phyloP scores from a whole-genome alignment of 2,113 vertebrate species.

The Scortum barcoo region DNA sequence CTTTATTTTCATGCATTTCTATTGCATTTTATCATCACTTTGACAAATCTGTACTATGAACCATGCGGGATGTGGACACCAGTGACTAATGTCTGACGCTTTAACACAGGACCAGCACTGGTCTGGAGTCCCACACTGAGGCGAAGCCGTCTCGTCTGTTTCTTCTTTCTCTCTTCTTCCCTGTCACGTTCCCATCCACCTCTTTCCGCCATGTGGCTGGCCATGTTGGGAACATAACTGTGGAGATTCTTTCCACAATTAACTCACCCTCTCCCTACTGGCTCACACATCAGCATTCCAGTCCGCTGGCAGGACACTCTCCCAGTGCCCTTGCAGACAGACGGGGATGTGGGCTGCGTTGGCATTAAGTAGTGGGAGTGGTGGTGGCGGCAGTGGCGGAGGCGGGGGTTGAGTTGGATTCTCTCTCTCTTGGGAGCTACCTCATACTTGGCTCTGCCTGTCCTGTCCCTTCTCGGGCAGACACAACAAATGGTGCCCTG shows the following conservation, averaged over 20 bases:
- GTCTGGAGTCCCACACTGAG: neutral
- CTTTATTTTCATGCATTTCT: neutral
- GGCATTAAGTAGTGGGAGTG: conserved; percentile 25
- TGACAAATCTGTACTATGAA: neutral
- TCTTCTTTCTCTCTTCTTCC: conserved; percentile 12
- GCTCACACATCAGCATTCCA: conserved; percentile 78
- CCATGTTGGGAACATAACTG: conserved; percentile 73
- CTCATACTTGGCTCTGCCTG: conserved; percentile 42
- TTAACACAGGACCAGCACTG: too few relatives aligned
- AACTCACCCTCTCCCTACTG: conserved; percentile 74
- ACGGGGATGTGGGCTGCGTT: conserved; percentile 46
- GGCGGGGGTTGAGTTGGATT: neutral
- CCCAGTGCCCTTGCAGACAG: conserved; percentile 59
- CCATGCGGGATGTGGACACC: too few relatives aligned
- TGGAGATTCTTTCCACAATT: conserved; percentile 83
- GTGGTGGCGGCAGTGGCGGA: neutral
- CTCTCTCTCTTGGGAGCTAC: conserved; percentile 28
- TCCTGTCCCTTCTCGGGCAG: conserved; percentile 12
- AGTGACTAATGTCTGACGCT: neutral
- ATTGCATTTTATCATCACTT: neutral
- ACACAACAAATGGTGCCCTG: conserved; percentile 50
- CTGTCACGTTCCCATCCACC: conserved; percentile 25
- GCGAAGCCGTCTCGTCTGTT: neutral
- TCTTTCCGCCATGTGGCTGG: conserved; percentile 47
- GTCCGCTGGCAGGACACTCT: conserved; percentile 62